phyloP scores from a whole-genome alignment of 2,888 invertebrate species.

The Hesperia comma region DNA sequence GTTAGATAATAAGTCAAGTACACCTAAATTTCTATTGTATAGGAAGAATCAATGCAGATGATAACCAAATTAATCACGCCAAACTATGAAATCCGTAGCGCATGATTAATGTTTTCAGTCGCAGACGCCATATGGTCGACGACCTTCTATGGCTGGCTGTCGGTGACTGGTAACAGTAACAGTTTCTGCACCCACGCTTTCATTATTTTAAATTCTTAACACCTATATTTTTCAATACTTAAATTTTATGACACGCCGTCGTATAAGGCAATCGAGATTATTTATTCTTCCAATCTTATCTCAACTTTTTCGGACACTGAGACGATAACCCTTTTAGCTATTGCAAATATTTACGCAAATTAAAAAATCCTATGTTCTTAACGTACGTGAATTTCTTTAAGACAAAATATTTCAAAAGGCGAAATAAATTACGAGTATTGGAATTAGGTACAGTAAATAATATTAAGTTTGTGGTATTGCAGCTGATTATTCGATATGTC shows the following conservation, averaged over 20 bases:
- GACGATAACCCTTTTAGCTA: constrained; percentile 40
- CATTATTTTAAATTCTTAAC: constrained; percentile 37
- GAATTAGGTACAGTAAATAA: neutral
- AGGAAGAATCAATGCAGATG: neutral
- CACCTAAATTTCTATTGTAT: neutral
- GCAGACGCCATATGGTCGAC: constrained; percentile 50
- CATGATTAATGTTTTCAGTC: constrained; percentile 38
- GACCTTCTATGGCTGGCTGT: constrained; percentile 47
- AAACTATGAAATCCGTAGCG: constrained; percentile 38
- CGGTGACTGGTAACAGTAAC: constrained; percentile 46
- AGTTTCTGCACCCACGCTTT: constrained; percentile 46
- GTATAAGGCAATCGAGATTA: constrained; percentile 30
- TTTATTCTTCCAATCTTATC: constrained; percentile 41
- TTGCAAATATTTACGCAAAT: constrained; percentile 5
- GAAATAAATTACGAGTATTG: constrained; percentile 12
- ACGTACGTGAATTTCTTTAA: neutral
- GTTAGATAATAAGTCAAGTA: too few species aligned
- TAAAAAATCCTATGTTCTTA: constrained; percentile 9
- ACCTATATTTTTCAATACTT: constrained; percentile 33
- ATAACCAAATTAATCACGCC: constrained; percentile 17
- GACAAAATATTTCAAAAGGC: constrained; percentile 6
- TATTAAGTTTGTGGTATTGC: constrained; percentile 31
- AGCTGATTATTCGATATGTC: constrained; percentile 16
- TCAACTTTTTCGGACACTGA: constrained; percentile 31
- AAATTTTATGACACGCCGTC: constrained; percentile 8